Evolutionary conservation across 92 coral and sea anemone species (phyloP), one percentile per base, ranked within the genome.

Genomic region (Blastomussa wellsi): DNA sequence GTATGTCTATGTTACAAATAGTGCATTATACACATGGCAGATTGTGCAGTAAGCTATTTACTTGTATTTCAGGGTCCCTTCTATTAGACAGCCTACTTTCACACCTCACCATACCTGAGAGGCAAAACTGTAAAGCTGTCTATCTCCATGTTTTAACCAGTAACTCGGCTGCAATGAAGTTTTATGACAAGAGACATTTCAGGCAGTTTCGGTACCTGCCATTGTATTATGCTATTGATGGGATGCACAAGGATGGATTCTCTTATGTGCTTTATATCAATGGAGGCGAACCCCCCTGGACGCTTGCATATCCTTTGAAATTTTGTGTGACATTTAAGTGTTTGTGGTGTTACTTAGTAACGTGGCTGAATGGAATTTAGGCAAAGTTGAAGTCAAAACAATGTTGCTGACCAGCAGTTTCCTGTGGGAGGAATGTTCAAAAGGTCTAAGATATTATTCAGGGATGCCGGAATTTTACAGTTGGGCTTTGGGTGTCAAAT

Each of bases 241-340:
- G 99, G 22, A 74, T 78, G 20, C 98, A 97, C 65, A 86, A 90
- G 39, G 98, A 97, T 89, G 99, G 99, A 8, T 95, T 87, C 82
- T 87, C 94, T 13, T 97, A 95, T 90, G 98, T 95, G 32, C 82
- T 97, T 74, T 97, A 97, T 47, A 92, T 97, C 76, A 97, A 97
- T 90, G 99, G 99, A 47, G 99, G 98, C 8, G 94, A 95, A 80
- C 99, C 99, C 32, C 99, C 99, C 1, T 95, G 99, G 99, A 97
- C 99, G 26, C 83, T 97, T 76, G 81, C 89, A 92, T 97, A 97
- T 97, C 99, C 98, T 97, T 95, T 94, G n/a, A n/a, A n/a, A 52
- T 31, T 10, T 32, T 10, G 26, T 8, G 24, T 59, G 66, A 7
- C 6, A 12, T 59, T 24, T 39, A 3, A 39, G 44, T 39, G 44